phyloP scores from a whole-genome alignment of 2,888 invertebrate species.

The Rhagophthalmus giganteus region DNA sequence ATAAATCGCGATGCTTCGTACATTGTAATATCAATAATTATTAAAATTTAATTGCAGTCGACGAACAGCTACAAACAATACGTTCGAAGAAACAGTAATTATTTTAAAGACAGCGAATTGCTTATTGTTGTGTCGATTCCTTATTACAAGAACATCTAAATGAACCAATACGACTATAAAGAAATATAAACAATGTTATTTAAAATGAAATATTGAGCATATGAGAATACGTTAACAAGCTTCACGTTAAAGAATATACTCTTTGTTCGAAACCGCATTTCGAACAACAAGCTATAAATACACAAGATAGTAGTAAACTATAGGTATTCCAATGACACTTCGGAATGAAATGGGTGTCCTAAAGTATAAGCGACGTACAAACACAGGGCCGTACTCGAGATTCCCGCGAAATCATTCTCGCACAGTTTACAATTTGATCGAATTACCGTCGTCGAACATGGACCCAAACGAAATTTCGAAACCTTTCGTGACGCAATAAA shows the following conservation, averaged over 20 bases:
- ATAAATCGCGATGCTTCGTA: no score
- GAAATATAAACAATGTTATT: slow-evolving; percentile 56
- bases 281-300: slow-evolving; percentile 55
- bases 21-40: no score
- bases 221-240: slow-evolving; percentile 54
- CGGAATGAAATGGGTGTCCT: slow-evolving; percentile 53
- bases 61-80: no score
- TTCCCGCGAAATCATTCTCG: background rate
- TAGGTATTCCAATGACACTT: slow-evolving; percentile 51
- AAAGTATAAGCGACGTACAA: slow-evolving; percentile 51
- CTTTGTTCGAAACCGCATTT: slow-evolving; percentile 54
- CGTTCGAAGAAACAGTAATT: slow-evolving; percentile 27
- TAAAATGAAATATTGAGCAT: slow-evolving; percentile 53
- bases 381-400: slow-evolving; percentile 41
- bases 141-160: slow-evolving; percentile 50
- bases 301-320: slow-evolving; percentile 52
- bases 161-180: slow-evolving; percentile 48
- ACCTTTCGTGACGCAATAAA: no score
- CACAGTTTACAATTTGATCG: no score
- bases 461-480: no score
- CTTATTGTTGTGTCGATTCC: slow-evolving; percentile 44
- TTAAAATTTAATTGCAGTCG: no score
- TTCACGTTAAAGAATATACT: slow-evolving; percentile 53
- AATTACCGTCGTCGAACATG: no score
- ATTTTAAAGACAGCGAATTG: slow-evolving; percentile 29